Base-by-base conservation (phyloP, 1,140 invertebrate genomes). In the Meloidogyne floridensis region DNA sequence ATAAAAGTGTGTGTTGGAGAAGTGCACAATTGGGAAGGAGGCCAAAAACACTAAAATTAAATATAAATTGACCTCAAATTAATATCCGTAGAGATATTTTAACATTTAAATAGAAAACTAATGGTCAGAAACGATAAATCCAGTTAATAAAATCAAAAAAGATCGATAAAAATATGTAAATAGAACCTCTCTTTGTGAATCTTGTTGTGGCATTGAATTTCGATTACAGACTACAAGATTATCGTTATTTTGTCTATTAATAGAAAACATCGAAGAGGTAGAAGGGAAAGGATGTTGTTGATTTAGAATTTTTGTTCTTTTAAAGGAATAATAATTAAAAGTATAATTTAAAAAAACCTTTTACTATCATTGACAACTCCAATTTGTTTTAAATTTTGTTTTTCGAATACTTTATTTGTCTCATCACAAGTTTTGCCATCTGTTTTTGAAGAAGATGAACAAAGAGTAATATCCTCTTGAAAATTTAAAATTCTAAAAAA, bases 401-500 rank as follows among this genome's bases (percentile, higher is more conserved):
- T 15, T 10, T 43, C 53, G 0, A 7, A 32, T 56, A 43, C 6
- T 53, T 7, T 51, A 18, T 18, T 7, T n/a, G 15, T 15, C 42
- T 18, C 9, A 18, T 59, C 47, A 77, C 5, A 9, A 18, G 1
- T 42, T 53, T 13, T 70, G 53, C 47, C 47, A 47, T 51, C 53
- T 47, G 59, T 7, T 20, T 20, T 43, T 13, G 15, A 13, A 70
- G n/a, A 15, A 43, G 10, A 15, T 20, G 42, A 70, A 42, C 15
- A 32, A 18, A 32, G n/a, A 11, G 18, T 15, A 18, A 15, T 42
- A n/a, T n/a, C 73, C 32, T 13, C 56, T 20, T 32, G 71, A 70
- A 56, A 87, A 75, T 78, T 83, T 78, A 32, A 43, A 43, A 79
- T 2, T 51, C 6, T 72, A 20, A 20, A 43, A 43, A 65, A 79